Conservation (phyloP, 1,140 invertebrate genomes). For the Drosophila littoralis region DNA sequence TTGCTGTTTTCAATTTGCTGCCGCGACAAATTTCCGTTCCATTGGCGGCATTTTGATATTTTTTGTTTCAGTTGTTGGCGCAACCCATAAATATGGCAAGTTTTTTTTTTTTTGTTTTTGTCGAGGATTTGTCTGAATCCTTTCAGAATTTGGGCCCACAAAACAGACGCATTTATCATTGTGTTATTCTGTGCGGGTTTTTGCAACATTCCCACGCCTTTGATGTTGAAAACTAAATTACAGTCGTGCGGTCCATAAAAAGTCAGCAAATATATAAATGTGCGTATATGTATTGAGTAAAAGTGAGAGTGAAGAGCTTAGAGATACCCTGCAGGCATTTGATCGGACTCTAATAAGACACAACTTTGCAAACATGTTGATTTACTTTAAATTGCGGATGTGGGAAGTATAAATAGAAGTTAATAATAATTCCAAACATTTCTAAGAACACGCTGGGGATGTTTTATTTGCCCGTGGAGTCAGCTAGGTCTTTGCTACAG, state of each 20-base stretch:
- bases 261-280: constrained; percentile 24
- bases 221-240: constrained; percentile 81
- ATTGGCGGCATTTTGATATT: constrained; percentile 55
- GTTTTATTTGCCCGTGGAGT: no score
- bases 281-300: neutral
- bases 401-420: no score
- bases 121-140: constrained; percentile 69
- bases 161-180: constrained; percentile 60
- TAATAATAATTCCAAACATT: no score
- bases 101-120: constrained; percentile 19
- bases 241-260: constrained; percentile 40
- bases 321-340: constrained; percentile 12
- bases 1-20: constrained; percentile 65
- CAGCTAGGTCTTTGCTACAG: neutral
- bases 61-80: constrained; percentile 26
- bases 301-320: neutral
- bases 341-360: no score
- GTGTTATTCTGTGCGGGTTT: constrained; percentile 37
- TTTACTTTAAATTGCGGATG: no score
- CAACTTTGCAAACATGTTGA: no score
- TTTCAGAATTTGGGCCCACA: constrained; percentile 32
- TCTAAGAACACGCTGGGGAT: no score
- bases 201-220: constrained; percentile 71
- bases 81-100: constrained; percentile 58
- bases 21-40: constrained; percentile 80